These are phyloP conservation scores for Cyphomyrus discorhynchus DNA, from an alignment of 2,113 vertebrate genomes.

Conservation along the genomic window DNA sequence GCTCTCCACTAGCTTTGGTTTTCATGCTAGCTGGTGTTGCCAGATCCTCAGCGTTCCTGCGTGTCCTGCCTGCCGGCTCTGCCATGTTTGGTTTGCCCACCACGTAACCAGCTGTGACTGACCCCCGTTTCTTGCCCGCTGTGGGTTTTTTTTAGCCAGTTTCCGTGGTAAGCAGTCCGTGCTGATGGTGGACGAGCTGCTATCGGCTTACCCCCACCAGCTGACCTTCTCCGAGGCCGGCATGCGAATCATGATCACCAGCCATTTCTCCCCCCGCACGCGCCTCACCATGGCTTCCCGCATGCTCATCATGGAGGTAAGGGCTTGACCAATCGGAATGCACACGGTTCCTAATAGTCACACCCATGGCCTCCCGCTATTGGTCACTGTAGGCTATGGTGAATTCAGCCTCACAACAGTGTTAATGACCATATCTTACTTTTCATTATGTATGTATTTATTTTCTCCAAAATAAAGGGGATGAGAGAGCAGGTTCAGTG, in stretches of 20 bases:
- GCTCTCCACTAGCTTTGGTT: background rate
- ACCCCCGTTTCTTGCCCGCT: background rate
- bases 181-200: conserved; percentile 94
- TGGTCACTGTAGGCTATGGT: background rate
- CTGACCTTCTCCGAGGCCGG: conserved; percentile 94
- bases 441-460: background rate
- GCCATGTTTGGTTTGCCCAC: background rate
- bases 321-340: background rate
- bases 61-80: background rate
- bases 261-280: conserved; percentile 91
- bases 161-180: conserved; percentile 85
- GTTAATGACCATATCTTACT: background rate
- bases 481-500: background rate
- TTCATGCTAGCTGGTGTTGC: background rate
- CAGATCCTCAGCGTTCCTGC: background rate
- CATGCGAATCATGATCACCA: conserved; percentile 98
- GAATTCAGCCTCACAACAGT: background rate
- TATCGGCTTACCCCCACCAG: conserved; percentile 94
- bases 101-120: background rate
- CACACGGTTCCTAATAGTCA: background rate
- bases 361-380: background rate
- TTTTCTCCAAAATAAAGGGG: background rate
- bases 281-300: conserved; percentile 98
- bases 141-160: conserved; percentile 61
- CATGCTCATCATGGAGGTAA: conserved; percentile 95